Conservation (phyloP, 2,797 vertebrate species). For the Phalanger gymnotis region DNA sequence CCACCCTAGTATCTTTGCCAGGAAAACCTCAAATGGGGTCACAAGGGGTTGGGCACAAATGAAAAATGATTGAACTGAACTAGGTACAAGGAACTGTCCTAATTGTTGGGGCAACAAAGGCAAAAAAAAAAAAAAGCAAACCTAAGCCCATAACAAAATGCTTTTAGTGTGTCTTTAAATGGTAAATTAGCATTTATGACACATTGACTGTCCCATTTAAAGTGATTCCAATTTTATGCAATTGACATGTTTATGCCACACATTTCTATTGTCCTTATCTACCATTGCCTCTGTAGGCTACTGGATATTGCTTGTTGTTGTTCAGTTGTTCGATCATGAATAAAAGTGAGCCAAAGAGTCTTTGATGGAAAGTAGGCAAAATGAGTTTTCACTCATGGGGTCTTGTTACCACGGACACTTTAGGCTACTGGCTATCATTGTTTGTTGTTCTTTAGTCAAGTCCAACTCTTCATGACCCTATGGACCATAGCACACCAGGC, state of each 20-base stretch:
- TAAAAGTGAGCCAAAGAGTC: no score
- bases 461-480: not conserved
- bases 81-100: not conserved
- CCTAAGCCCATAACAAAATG: slow-evolving; percentile 14
- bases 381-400: no score
- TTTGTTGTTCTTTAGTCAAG: not conserved
- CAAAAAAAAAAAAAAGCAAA: not conserved
- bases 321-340: not conserved
- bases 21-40: not conserved
- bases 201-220: not conserved
- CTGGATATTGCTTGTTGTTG: not conserved
- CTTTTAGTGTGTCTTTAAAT: not conserved
- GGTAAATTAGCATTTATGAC: not conserved
- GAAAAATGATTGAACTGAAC: not conserved
- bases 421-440: not conserved
- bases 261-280: slow-evolving; percentile 24
- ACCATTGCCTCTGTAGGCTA: not conserved
- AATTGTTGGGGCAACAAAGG: not conserved
- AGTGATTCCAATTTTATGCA: not conserved
- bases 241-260: not conserved
- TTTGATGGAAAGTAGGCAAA: no score
- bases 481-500: not conserved
- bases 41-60: not conserved
- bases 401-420: not conserved
- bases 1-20: not conserved